These are phyloP conservation scores for Vultur gryphus DNA, from an alignment of 2,797 vertebrate species.

Conservation along the genomic window DNA sequence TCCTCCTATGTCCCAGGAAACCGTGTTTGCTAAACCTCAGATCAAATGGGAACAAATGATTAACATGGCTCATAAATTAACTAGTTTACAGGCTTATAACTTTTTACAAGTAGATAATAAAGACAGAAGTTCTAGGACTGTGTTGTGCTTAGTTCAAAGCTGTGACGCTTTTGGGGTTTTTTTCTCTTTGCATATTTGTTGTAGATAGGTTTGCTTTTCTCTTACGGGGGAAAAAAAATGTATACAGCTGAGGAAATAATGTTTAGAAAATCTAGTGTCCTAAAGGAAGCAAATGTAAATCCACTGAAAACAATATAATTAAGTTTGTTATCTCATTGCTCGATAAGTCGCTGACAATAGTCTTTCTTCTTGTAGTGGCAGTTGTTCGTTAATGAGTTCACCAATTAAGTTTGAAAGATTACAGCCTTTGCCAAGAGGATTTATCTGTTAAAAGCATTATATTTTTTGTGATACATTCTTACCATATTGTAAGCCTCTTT, in stretches of 20 bases:
- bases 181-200: neutral
- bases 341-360: slow-evolving; percentile 69
- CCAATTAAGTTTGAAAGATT: slow-evolving; percentile 74
- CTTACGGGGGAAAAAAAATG: neutral
- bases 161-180: neutral
- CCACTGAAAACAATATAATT: slow-evolving; percentile 70
- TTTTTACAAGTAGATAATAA: slow-evolving; percentile 75
- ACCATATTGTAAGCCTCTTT: slow-evolving; percentile 64
- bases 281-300: slow-evolving; percentile 68
- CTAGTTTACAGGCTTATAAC: slow-evolving; percentile 73
- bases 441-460: slow-evolving; percentile 72
- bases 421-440: slow-evolving; percentile 69
- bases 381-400: slow-evolving; percentile 74
- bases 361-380: slow-evolving; percentile 66
- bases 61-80: slow-evolving; percentile 73
- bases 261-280: slow-evolving; percentile 52
- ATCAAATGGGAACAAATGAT: slow-evolving; percentile 74
- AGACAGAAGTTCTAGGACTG: slow-evolving; percentile 47
- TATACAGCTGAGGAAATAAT: neutral
- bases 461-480: slow-evolving; percentile 66
- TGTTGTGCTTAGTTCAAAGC: slow-evolving; percentile 1
- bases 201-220: neutral
- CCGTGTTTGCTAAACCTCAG: slow-evolving; percentile 63
- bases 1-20: slow-evolving; percentile 64
- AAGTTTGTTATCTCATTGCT: slow-evolving; percentile 72